These are phyloP conservation scores for Clarias magur DNA, from an alignment of 2,113 vertebrate genomes.

Conservation along the genomic window DNA sequence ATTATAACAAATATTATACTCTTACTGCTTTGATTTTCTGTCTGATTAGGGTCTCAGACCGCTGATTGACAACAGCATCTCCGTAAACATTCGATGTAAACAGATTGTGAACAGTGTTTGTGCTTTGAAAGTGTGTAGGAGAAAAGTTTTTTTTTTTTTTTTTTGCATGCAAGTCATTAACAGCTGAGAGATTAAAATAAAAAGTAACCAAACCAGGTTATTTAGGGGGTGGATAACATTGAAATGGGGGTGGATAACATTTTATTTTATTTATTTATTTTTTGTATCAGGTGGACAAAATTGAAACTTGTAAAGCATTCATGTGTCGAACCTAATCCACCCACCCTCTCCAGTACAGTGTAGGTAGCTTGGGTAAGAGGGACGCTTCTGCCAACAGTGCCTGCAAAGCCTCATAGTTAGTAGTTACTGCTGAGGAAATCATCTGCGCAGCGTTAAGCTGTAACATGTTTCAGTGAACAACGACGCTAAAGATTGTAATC, in stretches of 20 bases:
- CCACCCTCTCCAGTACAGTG: constrained; percentile 17
- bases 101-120: neutral
- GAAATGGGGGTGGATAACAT: neutral
- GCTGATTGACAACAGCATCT: neutral
- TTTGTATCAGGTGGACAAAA: constrained; percentile 4
- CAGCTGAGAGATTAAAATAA: neutral
- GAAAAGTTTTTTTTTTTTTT: neutral
- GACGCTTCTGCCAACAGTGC: neutral
- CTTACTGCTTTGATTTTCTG: neutral
- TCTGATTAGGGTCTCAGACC: neutral
- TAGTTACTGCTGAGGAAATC: neutral
- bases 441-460: neutral
- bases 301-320: neutral
- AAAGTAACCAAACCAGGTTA: neutral
- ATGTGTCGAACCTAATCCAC: neutral
- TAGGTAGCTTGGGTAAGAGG: constrained; percentile 4
- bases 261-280: neutral
- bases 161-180: neutral
- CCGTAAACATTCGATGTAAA: neutral
- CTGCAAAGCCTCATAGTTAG: neutral
- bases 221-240: neutral
- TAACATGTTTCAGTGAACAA: neutral
- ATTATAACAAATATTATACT: neutral
- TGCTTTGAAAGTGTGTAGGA: neutral
- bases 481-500: neutral